These are phyloP conservation scores for Heteromormyrus szaboi DNA, from an alignment of 2,797 vertebrate genomes.

Conservation along the genomic window DNA sequence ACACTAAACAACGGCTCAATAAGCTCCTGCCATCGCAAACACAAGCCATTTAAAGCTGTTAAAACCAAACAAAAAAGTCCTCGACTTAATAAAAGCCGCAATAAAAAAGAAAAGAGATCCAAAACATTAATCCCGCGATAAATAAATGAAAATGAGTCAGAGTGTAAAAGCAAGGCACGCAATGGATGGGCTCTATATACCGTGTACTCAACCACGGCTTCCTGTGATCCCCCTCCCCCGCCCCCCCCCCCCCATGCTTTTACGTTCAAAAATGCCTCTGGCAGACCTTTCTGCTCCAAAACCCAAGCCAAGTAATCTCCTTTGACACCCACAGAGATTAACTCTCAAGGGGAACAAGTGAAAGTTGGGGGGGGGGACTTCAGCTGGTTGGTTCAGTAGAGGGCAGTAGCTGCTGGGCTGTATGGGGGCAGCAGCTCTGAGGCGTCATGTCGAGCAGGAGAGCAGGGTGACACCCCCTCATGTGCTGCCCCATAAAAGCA, in stretches of 20 bases:
- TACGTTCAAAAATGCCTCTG: not conserved
- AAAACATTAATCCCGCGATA: not conserved
- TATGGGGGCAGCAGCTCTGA: not conserved
- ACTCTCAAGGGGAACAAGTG: not conserved
- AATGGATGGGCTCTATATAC: not conserved
- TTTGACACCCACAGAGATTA: conserved; percentile 9
- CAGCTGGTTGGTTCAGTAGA: not conserved
- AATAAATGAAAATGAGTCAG: not conserved
- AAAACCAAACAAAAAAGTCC: not conserved
- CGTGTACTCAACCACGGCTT: not conserved
- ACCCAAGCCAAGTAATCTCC: conserved; percentile 10
- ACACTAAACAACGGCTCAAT: not conserved
- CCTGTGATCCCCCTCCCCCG: not conserved
- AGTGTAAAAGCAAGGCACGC: not conserved
- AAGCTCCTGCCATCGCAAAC: not conserved
- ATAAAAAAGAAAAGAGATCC: not conserved
- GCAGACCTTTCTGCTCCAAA: conserved; percentile 34
- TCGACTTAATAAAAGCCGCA: not conserved
- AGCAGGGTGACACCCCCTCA: not conserved
- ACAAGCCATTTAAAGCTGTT: not conserved
- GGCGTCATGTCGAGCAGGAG: not conserved
- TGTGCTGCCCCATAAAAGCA: not conserved
- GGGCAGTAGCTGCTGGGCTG: not conserved
- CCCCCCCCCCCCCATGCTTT: not conserved
- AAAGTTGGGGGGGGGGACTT: not conserved